Evolutionary conservation across 2,113 vertebrate genomes (phyloP), one percentile per base, ranked within the genome.

Genomic region (Alces alces): DNA sequence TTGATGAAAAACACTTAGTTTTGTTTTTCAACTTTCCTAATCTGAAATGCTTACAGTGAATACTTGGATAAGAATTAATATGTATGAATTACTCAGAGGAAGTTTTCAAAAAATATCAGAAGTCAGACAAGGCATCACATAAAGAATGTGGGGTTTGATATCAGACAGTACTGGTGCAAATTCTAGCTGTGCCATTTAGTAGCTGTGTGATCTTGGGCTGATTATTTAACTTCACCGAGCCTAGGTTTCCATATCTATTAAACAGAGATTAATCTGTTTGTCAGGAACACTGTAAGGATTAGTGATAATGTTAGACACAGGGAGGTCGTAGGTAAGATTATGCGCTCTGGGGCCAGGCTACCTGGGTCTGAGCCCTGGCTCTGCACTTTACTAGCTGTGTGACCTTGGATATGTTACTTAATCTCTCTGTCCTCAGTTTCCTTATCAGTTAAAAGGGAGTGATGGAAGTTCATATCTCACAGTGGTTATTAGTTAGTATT

Each of bases 401-500:
- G 52, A 80, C 93, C 57, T 80, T 88, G 92, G 39, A 79, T 30
- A 87, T 9, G 7, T 93, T 89, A 36, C 55, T 79, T 89, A 50
- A 61, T 28, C 12, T 79, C 15, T 85, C 85, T 86, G 43, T 91
- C 66, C 61, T 97, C 54, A 19, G 39, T 88, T 85, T 92, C 84
- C 79, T 96, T 96, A 82, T 96, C 94, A 92, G 10, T 78, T 70
- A 91, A 85, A 82, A 79, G 17, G 33, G 83, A 86, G 57, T 95
- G 83, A 55, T 23, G 58, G 36, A 95, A 61, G 61, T 73, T 89
- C 79, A 14, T 96, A 87, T 85, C 92, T 93, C 86, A 43, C 30
- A 52, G 39, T 94, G 19, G 28, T 66, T 95, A 50, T 60, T 76
- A 91, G 76, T 89, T 97, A 88, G 89, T 97, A 95, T 96, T 97